A percentile compares a stretch with the other conserved stretches of the same genome.
These are phyloP conservation scores for Arenaria interpres DNA, from an alignment of 2,113 vertebrate species.

Conservation along the genomic window DNA sequence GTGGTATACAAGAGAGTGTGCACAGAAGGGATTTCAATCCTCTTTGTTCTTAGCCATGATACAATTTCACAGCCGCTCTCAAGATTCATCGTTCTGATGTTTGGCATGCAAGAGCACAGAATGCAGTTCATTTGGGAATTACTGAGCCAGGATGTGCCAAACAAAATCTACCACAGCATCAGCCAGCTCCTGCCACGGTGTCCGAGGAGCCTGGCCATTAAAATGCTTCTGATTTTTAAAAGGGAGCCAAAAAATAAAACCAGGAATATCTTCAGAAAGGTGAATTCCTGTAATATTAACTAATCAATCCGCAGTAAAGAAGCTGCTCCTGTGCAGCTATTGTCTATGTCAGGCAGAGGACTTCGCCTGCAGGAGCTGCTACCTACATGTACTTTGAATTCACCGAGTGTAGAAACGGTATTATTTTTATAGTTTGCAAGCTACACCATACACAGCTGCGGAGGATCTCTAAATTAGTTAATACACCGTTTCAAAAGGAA, in stretches of 20 bases:
- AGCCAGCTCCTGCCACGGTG: not conserved
- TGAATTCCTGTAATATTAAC: not conserved
- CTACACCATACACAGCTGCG: not conserved
- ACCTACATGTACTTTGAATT: not conserved
- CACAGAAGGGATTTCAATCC: constrained; percentile 35
- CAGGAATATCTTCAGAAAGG: not conserved
- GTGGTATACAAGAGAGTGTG: not conserved
- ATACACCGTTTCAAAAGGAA: constrained; percentile 39
- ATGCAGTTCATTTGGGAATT: constrained; percentile 30
- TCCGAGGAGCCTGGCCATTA: not conserved
- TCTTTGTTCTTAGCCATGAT: constrained; percentile 48
- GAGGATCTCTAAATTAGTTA: constrained; percentile 40
- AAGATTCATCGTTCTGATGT: constrained; percentile 27
- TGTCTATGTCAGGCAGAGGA: not conserved
- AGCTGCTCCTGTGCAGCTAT: not conserved
- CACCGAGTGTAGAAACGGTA: not conserved
- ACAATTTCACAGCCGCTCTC: constrained; percentile 35
- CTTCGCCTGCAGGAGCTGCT: not conserved
- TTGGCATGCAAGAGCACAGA: constrained; percentile 46
- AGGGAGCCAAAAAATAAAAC: not conserved
- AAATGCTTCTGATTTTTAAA: not conserved
- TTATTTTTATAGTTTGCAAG: constrained; percentile 43
- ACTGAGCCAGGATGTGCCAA: not conserved
- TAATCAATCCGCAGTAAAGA: not conserved
- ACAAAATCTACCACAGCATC: not conserved